Base-by-base conservation (phyloP, 2,888 invertebrate genomes). In the Seira ritae region DNA sequence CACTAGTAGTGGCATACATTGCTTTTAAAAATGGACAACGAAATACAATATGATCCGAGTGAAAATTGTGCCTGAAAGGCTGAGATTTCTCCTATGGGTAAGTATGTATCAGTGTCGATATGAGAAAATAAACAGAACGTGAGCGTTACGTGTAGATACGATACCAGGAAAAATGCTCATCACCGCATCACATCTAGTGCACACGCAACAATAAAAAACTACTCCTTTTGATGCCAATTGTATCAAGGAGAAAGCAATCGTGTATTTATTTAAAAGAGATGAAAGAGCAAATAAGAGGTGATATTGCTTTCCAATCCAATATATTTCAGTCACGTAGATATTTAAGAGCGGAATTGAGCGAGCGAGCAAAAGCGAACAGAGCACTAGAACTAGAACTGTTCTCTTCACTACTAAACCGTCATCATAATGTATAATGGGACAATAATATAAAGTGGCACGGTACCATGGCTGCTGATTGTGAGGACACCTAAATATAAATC, bases 321-420 rank as follows among this genome's bases (percentile, higher is more conserved):
- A 68, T 66, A 75, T 68, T 75, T 75, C 37, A 42, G 75, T 75
- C 75, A 75, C 75, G 75, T 75, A 67, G 68, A 66, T 50, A 75
- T 75, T 75, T 66, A 46, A 68, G 12, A 75, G 65, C 37, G 67
- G 12, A 15, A 50, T 8, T 50, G 50, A 50, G n/a, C n/a, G n/a
- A 50, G 50, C 50, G 12, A 15, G 17, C 50, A 50, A n/a, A n/a
- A n/a, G n/a, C n/a, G n/a, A n/a, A n/a, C n/a, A n/a, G n/a, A n/a
- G n/a, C n/a, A n/a, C n/a, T n/a, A n/a, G n/a, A n/a, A n/a, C n/a
- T n/a, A n/a, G n/a, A n/a, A n/a, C n/a, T n/a, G n/a, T n/a, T n/a
- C n/a, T n/a, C n/a, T 8, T 31, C 31, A 31, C 50, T 12, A n/a
- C n/a, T n/a, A n/a, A n/a, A n/a, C n/a, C n/a, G n/a, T n/a, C n/a